Evolutionary conservation across 2,888 invertebrate species (phyloP).

Genomic region (Caenorhabditis becei): DNA sequence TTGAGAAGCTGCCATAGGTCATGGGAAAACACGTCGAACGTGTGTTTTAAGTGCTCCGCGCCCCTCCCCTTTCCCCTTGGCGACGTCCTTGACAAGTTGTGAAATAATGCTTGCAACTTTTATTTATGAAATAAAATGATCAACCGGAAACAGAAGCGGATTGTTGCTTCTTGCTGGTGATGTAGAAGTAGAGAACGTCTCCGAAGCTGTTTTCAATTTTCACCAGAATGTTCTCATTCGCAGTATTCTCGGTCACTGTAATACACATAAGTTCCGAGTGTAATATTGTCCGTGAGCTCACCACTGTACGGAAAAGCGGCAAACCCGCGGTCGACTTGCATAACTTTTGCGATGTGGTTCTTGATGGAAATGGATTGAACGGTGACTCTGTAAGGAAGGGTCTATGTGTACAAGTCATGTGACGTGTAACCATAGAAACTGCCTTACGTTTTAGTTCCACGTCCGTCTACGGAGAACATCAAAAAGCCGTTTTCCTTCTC

Average conservation of each 20-base stretch:
- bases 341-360: not conserved
- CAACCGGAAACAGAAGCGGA: not conserved
- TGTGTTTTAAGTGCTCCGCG: no score
- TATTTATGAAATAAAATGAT: no score
- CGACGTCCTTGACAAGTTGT: no score
- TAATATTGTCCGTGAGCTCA: not conserved
- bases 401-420: not conserved
- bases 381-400: conserved; percentile 28
- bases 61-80: no score
- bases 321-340: not conserved
- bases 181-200: not conserved
- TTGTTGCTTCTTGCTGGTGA: not conserved
- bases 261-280: no score
- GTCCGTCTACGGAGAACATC: conserved; percentile 11
- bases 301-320: conserved; percentile 2
- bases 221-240: not conserved
- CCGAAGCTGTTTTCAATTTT: not conserved
- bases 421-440: not conserved
- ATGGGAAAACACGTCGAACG: no score
- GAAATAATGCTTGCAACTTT: no score
- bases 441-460: conserved; percentile 16
- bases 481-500: conserved; percentile 18
- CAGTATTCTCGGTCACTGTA: conserved; percentile 3
- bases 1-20: no score
- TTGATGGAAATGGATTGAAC: not conserved